A percentile compares a stretch with the other conserved stretches of the same genome.
Conservation (phyloP, 30 jellyfish, hydroid and myxozoan genomes). For the Morbakka virulenta region DNA sequence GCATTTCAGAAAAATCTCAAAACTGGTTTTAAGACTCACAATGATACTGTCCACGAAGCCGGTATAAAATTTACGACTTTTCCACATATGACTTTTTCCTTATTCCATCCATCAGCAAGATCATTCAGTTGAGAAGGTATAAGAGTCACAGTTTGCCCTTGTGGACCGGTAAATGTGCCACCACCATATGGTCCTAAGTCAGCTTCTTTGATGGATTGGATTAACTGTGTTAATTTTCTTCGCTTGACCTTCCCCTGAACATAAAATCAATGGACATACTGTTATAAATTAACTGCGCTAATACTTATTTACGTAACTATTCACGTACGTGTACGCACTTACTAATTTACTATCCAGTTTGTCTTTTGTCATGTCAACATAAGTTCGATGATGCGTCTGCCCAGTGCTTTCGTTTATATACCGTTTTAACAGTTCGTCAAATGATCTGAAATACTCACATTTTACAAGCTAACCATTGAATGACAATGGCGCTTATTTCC, state of each 20-base stretch:
- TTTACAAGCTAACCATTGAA: too few relatives aligned
- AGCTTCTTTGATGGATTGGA: slow-evolving; percentile 64
- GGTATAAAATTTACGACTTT: slow-evolving; percentile 82
- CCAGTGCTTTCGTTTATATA: too few relatives aligned
- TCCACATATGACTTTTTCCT: slow-evolving; percentile 70
- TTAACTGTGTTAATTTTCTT: slow-evolving; percentile 59
- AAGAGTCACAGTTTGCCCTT: slow-evolving; percentile 48
- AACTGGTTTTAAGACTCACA: slow-evolving; percentile 60
- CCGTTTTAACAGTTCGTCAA: too few relatives aligned
- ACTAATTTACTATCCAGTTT: too few relatives aligned
- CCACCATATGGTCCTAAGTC: slow-evolving; percentile 94
- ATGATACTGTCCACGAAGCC: slow-evolving; percentile 73
- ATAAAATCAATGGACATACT: not conserved
- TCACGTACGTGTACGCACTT: too few relatives aligned
- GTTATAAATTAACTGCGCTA: not conserved
- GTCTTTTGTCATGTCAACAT: too few relatives aligned
- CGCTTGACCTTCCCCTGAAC: slow-evolving; percentile 80
- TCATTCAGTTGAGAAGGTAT: slow-evolving; percentile 24
- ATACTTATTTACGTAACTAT: not conserved
- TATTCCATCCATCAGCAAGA: slow-evolving; percentile 30
- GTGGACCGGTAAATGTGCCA: slow-evolving; percentile 71
- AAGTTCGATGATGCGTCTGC: too few relatives aligned
- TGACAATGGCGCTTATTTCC: too few relatives aligned
- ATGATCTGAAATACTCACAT: too few relatives aligned
- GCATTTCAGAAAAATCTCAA: too few relatives aligned